These are phyloP conservation scores for Brachyalestes nurse DNA, from an alignment of 2,797 vertebrate species.

Conservation along the genomic window DNA sequence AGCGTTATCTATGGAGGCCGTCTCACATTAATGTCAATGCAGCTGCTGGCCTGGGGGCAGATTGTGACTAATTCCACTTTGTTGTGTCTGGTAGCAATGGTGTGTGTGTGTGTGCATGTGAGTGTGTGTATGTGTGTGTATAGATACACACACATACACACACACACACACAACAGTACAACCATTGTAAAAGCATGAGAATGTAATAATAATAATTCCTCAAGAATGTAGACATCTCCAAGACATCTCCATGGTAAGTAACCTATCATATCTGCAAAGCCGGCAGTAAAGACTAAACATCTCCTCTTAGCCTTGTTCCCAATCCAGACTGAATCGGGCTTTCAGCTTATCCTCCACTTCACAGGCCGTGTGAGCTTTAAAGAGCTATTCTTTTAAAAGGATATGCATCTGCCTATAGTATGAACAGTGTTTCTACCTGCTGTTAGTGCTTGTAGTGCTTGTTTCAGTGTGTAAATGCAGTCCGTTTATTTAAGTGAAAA, in stretches of 20 bases:
- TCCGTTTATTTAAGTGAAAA: no score
- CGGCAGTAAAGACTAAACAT: slow-evolving; percentile 14
- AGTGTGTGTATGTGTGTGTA: no score
- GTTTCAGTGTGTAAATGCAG: no score
- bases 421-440: no score
- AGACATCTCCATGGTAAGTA: slow-evolving; percentile 4
- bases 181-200: no score
- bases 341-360: background rate
- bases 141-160: no score
- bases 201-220: no score
- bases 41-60: slow-evolving; percentile 69
- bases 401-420: no score
- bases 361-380: background rate
- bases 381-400: background rate
- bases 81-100: slow-evolving; percentile 69
- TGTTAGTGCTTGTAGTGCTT: no score
- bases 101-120: no score
- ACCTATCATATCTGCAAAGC: slow-evolving; percentile 2
- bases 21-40: slow-evolving; percentile 70
- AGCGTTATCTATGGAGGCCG: slow-evolving; percentile 60
- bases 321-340: slow-evolving; percentile 1
- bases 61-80: slow-evolving; percentile 78
- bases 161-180: no score
- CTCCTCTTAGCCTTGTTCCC: background rate
- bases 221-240: slow-evolving; percentile 28